Conservation (phyloP, 2,888 invertebrate species). For the Scaptomyza cyrtandrae region DNA sequence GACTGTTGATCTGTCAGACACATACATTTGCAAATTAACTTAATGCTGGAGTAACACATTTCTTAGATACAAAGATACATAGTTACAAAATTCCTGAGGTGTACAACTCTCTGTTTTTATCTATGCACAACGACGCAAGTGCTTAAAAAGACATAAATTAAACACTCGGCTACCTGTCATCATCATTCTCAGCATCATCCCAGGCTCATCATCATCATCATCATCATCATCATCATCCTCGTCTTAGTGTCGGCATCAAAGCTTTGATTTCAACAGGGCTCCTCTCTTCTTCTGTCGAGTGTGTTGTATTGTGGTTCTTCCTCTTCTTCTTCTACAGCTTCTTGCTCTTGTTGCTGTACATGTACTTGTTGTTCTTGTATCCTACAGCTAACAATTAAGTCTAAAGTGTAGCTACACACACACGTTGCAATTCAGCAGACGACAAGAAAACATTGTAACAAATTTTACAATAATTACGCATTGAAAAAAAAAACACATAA, state of each 20-base stretch:
- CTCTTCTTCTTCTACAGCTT: constrained; percentile 12
- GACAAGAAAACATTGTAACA: constrained; percentile 62
- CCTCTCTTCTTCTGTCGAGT: constrained; percentile 49
- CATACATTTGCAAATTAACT: constrained; percentile 18
- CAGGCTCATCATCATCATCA: constrained; percentile 15
- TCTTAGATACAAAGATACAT: constrained; percentile 8
- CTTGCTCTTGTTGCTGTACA: constrained; percentile 34
- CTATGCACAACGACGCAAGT: constrained; percentile 57
- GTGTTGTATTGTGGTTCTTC: constrained; percentile 33
- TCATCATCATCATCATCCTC: constrained; percentile 12
- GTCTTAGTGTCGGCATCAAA: constrained; percentile 69
- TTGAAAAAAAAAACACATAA: constrained; percentile 29
- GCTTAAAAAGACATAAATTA: constrained; percentile 80
- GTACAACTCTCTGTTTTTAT: constrained; percentile 7
- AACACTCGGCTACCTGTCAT: constrained; percentile 79
- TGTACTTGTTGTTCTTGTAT: constrained; percentile 60
- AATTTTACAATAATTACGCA: constrained; percentile 69
- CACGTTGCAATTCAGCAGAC: constrained; percentile 48
- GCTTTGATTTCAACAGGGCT: constrained; percentile 78
- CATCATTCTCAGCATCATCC: constrained; percentile 62
- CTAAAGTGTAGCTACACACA: constrained; percentile 72
- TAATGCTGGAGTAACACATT: constrained; percentile 6
- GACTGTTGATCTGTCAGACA: constrained; percentile 7
- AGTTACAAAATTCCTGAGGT: constrained; percentile 35
- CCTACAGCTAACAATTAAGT: constrained; percentile 79